Base-by-base conservation (phyloP, 2,888 invertebrate genomes). In the Chorisops tibialis region DNA sequence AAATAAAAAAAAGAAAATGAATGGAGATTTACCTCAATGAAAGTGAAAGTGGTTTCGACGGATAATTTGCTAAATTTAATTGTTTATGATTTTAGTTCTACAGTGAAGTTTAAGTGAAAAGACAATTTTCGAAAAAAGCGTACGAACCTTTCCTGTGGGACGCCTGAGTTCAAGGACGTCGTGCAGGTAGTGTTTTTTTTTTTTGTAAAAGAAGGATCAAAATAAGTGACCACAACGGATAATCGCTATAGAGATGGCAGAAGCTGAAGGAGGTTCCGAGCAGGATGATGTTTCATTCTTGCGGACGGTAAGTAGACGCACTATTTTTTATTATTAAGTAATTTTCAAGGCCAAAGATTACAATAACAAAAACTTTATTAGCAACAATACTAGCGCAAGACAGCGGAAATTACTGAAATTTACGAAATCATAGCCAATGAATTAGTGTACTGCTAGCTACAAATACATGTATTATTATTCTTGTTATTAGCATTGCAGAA, bases 201-300 rank as follows among this genome's bases (percentile, higher is more conserved):
- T 50, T 2, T 38, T 56, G 38, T 37, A 45, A 61, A 61, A 21
- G 43, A 45, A 22, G 30, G 14, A 48, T n/a, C 14, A 41, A 48
- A 12, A 38, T 37, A 3, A 22, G 9, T 48, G 48, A 11, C 22
- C 7, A 48, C 30, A 37, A 19, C 39, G 24, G 18, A 43, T 24
- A 45, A 30, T 4, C 9, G 11, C 12, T 16, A 30, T 11, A 67
- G 73, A 71, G 68, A 94, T 93, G 93, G 93, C 93, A 77, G 93
- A 94, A 83, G 90, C 90, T 75, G 94, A 94, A 80, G 95, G 93
- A 75, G 92, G 94, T 70, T 96, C 96, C 75, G 97, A 98, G 83
- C 97, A 97, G 82, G 98, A 98, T 88, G 98, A 98, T 87, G 96
- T 98, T 81, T 98, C 97, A 80, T 98, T 98, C 85, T 87, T 98